A percentile compares a stretch with the other conserved stretches of the same genome.
Conservation (phyloP, 2,113 vertebrate genomes). For the Bos javanicus region DNA sequence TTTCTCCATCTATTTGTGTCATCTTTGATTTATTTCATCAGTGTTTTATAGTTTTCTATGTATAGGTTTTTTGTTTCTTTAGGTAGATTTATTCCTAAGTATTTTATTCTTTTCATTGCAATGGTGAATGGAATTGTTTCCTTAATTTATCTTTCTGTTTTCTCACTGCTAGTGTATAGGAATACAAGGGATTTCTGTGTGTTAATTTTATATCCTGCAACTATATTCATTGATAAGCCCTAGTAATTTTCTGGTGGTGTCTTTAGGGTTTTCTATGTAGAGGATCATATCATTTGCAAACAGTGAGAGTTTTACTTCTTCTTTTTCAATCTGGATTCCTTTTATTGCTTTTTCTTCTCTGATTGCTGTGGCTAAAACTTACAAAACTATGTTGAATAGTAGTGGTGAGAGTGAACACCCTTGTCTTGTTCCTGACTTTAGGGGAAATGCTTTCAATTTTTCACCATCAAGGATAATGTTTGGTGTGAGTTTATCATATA, state of each 20-base stretch:
- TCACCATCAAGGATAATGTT: no score
- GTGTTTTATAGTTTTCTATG: background rate
- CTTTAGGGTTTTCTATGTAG: background rate
- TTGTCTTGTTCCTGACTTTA: no score
- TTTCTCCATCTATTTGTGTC: background rate
- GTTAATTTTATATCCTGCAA: background rate
- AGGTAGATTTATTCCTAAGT: background rate
- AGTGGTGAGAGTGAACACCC: no score
- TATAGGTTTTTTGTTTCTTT: background rate
- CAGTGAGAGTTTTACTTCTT: background rate
- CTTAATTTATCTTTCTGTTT: background rate
- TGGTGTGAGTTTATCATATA: no score
- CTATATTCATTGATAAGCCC: background rate
- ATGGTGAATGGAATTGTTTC: background rate
- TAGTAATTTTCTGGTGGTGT: background rate
- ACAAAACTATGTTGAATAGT: no score
- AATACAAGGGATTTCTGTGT: background rate
- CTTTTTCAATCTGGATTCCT: background rate
- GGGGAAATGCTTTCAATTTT: no score
- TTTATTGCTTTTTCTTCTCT: background rate
- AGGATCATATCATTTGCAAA: background rate
- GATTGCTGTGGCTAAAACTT: background rate
- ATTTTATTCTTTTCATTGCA: background rate
- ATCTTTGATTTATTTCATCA: background rate
- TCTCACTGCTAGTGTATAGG: background rate